A percentile compares a stretch with the other conserved stretches of the same genome.
Evolutionary conservation across 2,888 invertebrate genomes (phyloP).

Genomic region (Sepioteuthis lessoniana): DNA sequence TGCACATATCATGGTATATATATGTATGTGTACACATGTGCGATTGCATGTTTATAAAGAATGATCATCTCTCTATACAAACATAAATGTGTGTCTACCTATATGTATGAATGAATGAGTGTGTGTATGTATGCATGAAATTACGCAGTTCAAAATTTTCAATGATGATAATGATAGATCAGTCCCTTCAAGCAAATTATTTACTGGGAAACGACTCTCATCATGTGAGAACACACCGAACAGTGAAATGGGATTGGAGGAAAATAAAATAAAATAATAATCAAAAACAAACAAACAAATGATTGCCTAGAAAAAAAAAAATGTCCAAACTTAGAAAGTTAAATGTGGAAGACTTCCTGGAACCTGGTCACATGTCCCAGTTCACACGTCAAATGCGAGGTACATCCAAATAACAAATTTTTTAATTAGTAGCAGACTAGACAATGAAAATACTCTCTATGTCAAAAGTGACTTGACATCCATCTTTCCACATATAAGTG

Average conservation of each 20-base stretch:
- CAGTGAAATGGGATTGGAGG: neutral
- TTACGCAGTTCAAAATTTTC: neutral
- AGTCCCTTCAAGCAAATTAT: neutral
- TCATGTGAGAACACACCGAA: neutral
- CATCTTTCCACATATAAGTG: neutral
- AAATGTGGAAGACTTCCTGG: neutral
- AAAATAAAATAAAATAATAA: neutral
- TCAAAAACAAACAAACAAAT: neutral
- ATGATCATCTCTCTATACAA: too few species aligned
- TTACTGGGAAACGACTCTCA: neutral
- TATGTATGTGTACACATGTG: too few species aligned
- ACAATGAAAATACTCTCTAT: neutral
- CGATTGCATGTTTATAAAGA: too few species aligned
- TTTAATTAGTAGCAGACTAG: neutral
- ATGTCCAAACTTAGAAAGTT: neutral
- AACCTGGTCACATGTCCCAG: conserved; percentile 33
- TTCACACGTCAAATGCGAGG: neutral
- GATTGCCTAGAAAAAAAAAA: neutral
- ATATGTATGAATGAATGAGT: too few species aligned
- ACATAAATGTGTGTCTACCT: too few species aligned
- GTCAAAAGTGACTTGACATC: conserved; percentile 8
- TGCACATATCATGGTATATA: too few species aligned
- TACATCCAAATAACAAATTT: conserved; percentile 21
- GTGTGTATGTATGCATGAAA: too few species aligned
- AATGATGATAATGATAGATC: neutral